Percentiles rank a stretch among this genome's conserved stretches.
Evolutionary conservation across 2,113 vertebrate species (phyloP).

Genomic region (Platysteira castanea): DNA sequence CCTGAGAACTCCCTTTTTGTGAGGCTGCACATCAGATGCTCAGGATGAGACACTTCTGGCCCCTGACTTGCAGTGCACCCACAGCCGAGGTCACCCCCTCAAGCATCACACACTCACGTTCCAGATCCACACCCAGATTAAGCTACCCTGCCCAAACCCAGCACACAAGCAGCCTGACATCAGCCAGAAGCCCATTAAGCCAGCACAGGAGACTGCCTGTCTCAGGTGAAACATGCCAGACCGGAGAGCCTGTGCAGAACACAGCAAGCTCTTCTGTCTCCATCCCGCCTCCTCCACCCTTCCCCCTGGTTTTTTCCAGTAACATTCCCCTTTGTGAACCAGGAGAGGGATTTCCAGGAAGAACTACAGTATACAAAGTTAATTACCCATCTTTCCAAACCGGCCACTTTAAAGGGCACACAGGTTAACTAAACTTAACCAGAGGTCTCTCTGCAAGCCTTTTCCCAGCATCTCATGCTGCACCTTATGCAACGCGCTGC

Average conservation of each 20-base stretch:
- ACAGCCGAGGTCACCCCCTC: neutral
- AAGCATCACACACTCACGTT: neutral
- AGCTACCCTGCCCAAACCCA: neutral
- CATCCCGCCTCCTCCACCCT: neutral
- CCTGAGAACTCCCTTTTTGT: neutral
- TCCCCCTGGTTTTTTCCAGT: neutral
- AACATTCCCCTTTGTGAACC: neutral
- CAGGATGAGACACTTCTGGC: neutral
- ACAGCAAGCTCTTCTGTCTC: neutral
- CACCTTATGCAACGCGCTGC: neutral
- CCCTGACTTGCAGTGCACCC: neutral
- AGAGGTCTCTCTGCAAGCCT: neutral
- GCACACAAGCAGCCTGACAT: neutral
- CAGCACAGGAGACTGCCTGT: neutral
- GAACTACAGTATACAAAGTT: neutral
- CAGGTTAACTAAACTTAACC: neutral
- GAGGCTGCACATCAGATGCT: neutral
- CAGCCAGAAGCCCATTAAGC: neutral
- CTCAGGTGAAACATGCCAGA: neutral
- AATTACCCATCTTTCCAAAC: neutral
- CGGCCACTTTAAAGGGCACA: neutral
- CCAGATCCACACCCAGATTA: neutral
- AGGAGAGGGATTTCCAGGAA: conserved; percentile 12
- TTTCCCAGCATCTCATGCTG: neutral
- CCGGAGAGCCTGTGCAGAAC: neutral